These are phyloP conservation scores for Drosophila hamatofila DNA, from an alignment of 2,888 invertebrate genomes.

Conservation along the genomic window DNA sequence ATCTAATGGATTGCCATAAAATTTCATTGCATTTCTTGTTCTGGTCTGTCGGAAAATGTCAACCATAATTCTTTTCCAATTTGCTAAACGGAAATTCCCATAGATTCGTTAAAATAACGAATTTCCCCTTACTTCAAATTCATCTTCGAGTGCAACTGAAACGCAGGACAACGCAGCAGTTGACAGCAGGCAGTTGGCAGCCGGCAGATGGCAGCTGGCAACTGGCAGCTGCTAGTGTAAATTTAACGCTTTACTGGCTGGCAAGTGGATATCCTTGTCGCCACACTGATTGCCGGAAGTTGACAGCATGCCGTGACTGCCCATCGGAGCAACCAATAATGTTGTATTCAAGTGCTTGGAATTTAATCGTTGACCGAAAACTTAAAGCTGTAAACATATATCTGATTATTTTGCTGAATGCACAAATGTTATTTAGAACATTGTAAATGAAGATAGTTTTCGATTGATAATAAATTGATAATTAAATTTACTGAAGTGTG, in stretches of 20 bases:
- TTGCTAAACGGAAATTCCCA: slow-evolving; percentile 39
- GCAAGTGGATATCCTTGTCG: slow-evolving; percentile 58
- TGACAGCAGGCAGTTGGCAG: not conserved
- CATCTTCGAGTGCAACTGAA: slow-evolving; percentile 1
- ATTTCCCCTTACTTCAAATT: not conserved
- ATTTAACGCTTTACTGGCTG: slow-evolving; percentile 64
- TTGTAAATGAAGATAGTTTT: not conserved
- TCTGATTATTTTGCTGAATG: not conserved
- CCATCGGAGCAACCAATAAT: slow-evolving; percentile 37
- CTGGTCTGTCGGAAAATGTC: slow-evolving; percentile 41
- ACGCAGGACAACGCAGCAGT: slow-evolving; percentile 13
- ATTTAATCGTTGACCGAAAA: not conserved
- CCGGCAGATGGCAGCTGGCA: slow-evolving; percentile 11
- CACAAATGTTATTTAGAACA: not conserved
- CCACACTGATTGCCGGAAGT: slow-evolving; percentile 40
- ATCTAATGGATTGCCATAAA: not conserved
- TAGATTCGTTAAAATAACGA: slow-evolving; percentile 20
- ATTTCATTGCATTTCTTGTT: not conserved
- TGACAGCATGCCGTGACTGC: slow-evolving; percentile 23
- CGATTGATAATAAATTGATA: not conserved
- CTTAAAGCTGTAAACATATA: not conserved
- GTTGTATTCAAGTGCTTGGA: slow-evolving; percentile 51
- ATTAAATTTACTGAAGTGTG: not conserved
- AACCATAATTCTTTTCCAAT: slow-evolving; percentile 60
- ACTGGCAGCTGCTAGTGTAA: slow-evolving; percentile 33